phyloP scores from a whole-genome alignment of 2,113 vertebrate species.

The Ophthalmolycus amberensis region DNA sequence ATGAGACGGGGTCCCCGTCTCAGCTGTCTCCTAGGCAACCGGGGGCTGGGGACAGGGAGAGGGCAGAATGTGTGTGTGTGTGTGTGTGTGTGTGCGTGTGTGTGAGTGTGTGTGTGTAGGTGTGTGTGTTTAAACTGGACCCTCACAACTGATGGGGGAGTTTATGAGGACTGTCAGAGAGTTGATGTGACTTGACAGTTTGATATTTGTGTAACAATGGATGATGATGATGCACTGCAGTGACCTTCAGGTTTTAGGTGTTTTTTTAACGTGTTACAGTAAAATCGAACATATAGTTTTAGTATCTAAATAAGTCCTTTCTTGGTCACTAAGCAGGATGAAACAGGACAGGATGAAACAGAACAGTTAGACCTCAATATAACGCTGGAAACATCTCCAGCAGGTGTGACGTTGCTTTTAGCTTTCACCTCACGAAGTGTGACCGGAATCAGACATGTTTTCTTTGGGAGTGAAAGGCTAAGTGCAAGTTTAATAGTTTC shows the following conservation, averaged over 20 bases:
- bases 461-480: slow-evolving; percentile 33
- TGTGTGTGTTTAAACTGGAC: slow-evolving; percentile 53
- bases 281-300: background rate
- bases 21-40: slow-evolving; percentile 80
- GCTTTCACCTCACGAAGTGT: background rate
- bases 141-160: slow-evolving; percentile 38
- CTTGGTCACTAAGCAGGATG: background rate
- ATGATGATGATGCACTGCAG: slow-evolving; percentile 30
- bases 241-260: slow-evolving; percentile 57
- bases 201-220: slow-evolving; percentile 13
- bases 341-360: background rate
- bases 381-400: background rate
- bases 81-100: slow-evolving; percentile 14
- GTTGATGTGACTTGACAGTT: slow-evolving; percentile 13
- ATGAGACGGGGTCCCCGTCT: slow-evolving; percentile 72
- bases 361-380: background rate
- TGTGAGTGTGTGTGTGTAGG: slow-evolving; percentile 40
- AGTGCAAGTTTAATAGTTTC: slow-evolving; percentile 42
- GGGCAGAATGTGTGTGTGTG: slow-evolving; percentile 64
- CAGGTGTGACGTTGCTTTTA: background rate
- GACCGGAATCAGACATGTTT: background rate
- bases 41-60: slow-evolving; percentile 74
- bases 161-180: slow-evolving; percentile 39
- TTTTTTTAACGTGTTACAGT: background rate
- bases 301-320: background rate